Evolutionary conservation across 2,113 vertebrate genomes (phyloP).

Genomic region (Pimephales promelas): DNA sequence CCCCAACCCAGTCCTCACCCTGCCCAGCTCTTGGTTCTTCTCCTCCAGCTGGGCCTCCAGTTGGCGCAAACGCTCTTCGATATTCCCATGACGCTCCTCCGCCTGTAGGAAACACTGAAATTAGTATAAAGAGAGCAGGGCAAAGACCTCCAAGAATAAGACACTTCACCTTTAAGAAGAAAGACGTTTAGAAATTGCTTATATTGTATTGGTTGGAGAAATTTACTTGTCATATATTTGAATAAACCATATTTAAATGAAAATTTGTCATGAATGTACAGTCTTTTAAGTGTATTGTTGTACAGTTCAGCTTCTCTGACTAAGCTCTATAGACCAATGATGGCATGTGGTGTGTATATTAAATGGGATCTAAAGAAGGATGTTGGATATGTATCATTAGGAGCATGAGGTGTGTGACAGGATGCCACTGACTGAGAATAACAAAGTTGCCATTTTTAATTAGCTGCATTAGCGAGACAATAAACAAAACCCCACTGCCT

Average conservation of each 20-base stretch:
- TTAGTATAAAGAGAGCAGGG: background rate
- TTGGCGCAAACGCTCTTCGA: slow-evolving; percentile 92
- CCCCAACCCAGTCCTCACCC: slow-evolving; percentile 77
- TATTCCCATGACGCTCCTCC: slow-evolving; percentile 93
- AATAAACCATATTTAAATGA: background rate
- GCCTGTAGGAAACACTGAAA: slow-evolving; percentile 78
- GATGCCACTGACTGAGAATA: background rate
- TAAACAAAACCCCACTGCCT: slow-evolving; percentile 29
- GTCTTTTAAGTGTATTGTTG: background rate
- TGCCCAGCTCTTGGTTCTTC: slow-evolving; percentile 95
- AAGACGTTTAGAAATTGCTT: background rate
- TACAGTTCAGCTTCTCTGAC: background rate
- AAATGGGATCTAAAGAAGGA: background rate
- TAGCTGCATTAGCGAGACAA: slow-evolving; percentile 11
- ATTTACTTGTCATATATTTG: background rate
- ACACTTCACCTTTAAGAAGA: slow-evolving; percentile 5
- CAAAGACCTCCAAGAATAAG: background rate
- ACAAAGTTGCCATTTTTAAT: slow-evolving; percentile 35
- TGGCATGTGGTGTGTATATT: background rate
- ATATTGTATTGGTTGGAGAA: background rate
- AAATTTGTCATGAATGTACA: background rate
- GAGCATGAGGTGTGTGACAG: background rate
- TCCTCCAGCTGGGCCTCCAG: slow-evolving; percentile 94
- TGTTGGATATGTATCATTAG: background rate
- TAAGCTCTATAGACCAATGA: background rate